These are phyloP conservation scores for Eristalis pertinax DNA, from an alignment of 2,888 invertebrate species.

Conservation along the genomic window DNA sequence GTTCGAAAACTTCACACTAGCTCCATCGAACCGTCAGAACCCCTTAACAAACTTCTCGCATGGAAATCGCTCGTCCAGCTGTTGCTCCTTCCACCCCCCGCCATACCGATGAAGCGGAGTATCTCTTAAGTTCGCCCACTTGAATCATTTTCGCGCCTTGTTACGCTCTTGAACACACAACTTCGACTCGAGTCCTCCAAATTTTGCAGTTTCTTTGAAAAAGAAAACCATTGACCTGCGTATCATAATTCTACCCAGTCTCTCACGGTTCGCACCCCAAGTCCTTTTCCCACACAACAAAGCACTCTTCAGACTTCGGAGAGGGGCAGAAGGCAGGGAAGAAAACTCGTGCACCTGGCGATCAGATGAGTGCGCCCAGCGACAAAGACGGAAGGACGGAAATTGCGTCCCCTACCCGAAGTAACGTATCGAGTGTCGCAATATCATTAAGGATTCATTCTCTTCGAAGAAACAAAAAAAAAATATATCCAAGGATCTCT, in stretches of 20 bases:
- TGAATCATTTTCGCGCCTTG: neutral
- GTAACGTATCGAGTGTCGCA: conserved; percentile 37
- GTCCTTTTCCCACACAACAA: neutral
- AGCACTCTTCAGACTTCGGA: neutral
- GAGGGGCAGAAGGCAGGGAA: neutral
- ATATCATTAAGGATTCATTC: conserved; percentile 12
- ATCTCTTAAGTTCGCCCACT: neutral
- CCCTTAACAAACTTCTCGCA: too few species aligned
- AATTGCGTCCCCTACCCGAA: neutral
- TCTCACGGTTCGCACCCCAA: neutral
- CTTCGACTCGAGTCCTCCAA: neutral
- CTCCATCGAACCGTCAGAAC: too few species aligned
- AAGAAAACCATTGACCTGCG: neutral
- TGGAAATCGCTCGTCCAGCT: neutral
- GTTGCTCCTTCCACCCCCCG: neutral
- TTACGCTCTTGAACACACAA: neutral
- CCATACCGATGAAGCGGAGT: neutral
- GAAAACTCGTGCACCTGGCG: conserved; percentile 37
- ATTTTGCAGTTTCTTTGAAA: neutral
- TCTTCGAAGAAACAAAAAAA: neutral
- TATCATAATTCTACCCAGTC: neutral
- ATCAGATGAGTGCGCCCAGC: conserved; percentile 18
- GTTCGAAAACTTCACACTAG: too few species aligned
- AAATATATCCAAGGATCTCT: neutral
- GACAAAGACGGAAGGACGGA: conserved; percentile 27